Evolutionary conservation across 2,113 vertebrate species (phyloP), one percentile per base, ranked within the genome.

Genomic region (Capricornis sumatraensis): DNA sequence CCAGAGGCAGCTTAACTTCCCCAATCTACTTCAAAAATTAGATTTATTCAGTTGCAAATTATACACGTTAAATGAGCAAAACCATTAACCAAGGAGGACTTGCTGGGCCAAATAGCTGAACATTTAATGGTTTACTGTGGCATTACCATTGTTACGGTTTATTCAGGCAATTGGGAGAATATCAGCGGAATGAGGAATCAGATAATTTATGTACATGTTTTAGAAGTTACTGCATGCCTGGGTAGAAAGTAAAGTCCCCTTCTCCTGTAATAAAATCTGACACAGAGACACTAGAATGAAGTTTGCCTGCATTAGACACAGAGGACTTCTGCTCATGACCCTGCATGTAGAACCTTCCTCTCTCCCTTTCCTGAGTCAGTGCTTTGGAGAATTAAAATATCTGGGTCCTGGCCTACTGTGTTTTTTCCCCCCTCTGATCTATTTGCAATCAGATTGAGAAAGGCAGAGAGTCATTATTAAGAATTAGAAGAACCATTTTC

Each of bases 21-120:
- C 98, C 97, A 97, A 95, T 98, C 97, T 97, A 98, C 98, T 98
- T 98, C 98, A 97, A 98, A 98, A 98, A 98, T 71, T 97, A 99
- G 98, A 99, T 99, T 98, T 98, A n/a, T n/a, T n/a, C n/a, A n/a
- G 98, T 98, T 98, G 98, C 98, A 98, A 98, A 99, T 98, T 82
- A 76, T 98, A 98, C 97, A 93, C 94, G 94, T 98, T 98, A 98
- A 98, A 99, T 98, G 98, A 99, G 96, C 98, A 98, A 98, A 98
- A 98, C 98, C 98, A 98, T 99, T 98, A 98, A 98, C 98, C 91
- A 93, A 98, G 98, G 98, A 98, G 97, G 98, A 98, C 98, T 98
- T 99, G 98, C 98, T 98, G 98, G 98, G 98, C 98, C 99, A 98
- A 98, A 98, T 98, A 98, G 98, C 98, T 98, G 98, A 98, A 97